phyloP scores from a whole-genome alignment of 2,888 invertebrate genomes.

The Diploptera punctata region DNA sequence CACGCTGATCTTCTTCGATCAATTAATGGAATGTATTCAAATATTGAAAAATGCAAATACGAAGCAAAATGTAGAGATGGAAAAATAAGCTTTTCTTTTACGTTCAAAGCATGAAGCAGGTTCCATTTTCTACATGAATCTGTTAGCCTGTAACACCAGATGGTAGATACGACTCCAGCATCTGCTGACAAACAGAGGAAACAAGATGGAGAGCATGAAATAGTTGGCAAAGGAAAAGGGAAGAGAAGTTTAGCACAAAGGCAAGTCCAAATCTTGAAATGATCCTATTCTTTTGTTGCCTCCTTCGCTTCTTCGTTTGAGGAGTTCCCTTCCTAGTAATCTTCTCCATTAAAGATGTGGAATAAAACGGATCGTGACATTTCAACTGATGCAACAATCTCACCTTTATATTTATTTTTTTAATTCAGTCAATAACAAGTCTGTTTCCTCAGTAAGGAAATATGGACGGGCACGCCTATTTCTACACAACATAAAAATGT shows the following conservation, averaged over 20 bases:
- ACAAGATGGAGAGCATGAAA: not conserved
- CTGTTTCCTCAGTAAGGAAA: too few species aligned
- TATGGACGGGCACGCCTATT: too few species aligned
- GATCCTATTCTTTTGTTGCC: not conserved
- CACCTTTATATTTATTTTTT: too few species aligned
- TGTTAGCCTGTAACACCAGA: not conserved
- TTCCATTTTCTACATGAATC: not conserved
- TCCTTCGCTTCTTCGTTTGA: not conserved
- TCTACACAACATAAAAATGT: too few species aligned
- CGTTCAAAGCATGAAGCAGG: not conserved
- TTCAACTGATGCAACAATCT: not conserved
- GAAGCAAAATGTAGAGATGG: not conserved
- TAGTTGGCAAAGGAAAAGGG: not conserved
- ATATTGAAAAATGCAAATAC: too few species aligned
- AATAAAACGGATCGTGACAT: not conserved
- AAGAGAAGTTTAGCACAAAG: not conserved
- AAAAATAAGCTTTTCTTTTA: not conserved
- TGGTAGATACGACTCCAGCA: not conserved
- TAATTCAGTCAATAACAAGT: too few species aligned
- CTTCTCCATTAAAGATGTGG: conserved; percentile 11
- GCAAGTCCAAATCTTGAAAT: not conserved
- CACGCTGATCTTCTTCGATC: too few species aligned
- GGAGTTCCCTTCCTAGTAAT: not conserved
- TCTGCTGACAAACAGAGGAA: not conserved
- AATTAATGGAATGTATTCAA: too few species aligned